Evolutionary conservation across 1,140 invertebrate genomes (phyloP).

Genomic region (Philopotamus ludificatus): DNA sequence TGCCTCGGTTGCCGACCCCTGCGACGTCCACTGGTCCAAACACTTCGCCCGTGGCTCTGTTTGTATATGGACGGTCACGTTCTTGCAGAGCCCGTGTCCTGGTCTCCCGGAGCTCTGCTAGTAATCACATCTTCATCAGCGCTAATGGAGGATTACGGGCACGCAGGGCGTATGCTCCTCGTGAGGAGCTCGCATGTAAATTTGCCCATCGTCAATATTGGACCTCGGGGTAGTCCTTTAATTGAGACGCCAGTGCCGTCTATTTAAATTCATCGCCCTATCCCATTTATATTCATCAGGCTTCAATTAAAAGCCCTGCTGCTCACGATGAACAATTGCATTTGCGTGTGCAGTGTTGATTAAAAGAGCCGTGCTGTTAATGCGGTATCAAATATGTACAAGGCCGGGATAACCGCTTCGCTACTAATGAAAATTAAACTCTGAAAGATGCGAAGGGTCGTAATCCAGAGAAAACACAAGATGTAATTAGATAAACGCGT

Average conservation of each 20-base stretch:
- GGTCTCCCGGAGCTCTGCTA: neutral
- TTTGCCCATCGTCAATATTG: constrained; percentile 14
- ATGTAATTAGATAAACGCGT: no score
- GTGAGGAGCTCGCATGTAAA: constrained; percentile 5
- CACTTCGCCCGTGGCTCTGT: neutral
- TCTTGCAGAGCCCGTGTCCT: constrained; percentile 11
- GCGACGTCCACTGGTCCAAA: neutral
- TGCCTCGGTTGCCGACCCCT: neutral
- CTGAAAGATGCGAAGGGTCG: no score
- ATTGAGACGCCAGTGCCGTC: constrained; percentile 2
- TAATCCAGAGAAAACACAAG: no score
- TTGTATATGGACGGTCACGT: constrained; percentile 25
- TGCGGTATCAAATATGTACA: neutral
- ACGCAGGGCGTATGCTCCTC: constrained; percentile 2
- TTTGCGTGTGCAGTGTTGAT: no score
- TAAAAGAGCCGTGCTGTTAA: neutral
- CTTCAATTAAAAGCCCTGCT: no score
- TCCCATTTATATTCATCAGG: neutral
- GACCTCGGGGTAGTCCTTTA: constrained; percentile 8
- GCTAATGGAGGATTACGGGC: constrained; percentile 22
- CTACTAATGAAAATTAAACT: no score
- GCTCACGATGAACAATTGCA: no score
- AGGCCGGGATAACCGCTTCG: no score
- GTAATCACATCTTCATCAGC: constrained; percentile 19
- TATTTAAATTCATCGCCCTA: neutral